phyloP scores from a whole-genome alignment of 1,140 invertebrate species.

The Papilio polytes region DNA sequence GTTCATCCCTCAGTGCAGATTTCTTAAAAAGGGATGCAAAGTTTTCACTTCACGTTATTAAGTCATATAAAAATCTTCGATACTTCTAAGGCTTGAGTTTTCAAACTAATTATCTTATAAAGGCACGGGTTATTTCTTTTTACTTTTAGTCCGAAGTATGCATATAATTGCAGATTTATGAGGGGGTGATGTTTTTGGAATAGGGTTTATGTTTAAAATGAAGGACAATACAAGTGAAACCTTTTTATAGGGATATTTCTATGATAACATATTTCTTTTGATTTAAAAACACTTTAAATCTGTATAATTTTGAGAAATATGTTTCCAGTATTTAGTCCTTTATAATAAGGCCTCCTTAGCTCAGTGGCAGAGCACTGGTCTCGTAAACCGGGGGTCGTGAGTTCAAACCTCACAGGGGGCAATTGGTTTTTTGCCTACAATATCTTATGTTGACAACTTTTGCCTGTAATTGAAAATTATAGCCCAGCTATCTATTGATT shows the following conservation, averaged over 20 bases:
- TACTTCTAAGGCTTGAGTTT: too few species aligned
- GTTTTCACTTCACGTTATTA: too few species aligned
- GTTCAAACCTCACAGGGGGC: slow-evolving; percentile 20
- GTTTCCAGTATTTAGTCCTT: neutral
- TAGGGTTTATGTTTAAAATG: neutral
- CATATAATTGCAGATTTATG: neutral
- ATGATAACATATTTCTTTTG: neutral
- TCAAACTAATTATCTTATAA: too few species aligned
- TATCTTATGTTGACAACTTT: neutral
- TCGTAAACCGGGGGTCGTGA: slow-evolving; percentile 23
- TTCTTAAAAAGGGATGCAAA: too few species aligned
- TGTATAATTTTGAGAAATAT: neutral
- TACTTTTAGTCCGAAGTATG: too few species aligned
- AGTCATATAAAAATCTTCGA: too few species aligned
- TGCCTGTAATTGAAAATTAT: neutral
- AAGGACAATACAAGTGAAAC: neutral
- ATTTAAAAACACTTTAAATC: neutral
- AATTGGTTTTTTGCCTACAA: neutral
- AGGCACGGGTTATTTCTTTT: too few species aligned
- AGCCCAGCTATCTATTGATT: neutral
- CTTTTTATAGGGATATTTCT: neutral
- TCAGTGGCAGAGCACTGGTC: slow-evolving; percentile 25
- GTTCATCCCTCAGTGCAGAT: too few species aligned
- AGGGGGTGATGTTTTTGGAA: too few species aligned
- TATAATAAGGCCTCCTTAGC: neutral